These are phyloP conservation scores for Sturnus vulgaris DNA, from an alignment of 2,113 vertebrate genomes.

Conservation along the genomic window DNA sequence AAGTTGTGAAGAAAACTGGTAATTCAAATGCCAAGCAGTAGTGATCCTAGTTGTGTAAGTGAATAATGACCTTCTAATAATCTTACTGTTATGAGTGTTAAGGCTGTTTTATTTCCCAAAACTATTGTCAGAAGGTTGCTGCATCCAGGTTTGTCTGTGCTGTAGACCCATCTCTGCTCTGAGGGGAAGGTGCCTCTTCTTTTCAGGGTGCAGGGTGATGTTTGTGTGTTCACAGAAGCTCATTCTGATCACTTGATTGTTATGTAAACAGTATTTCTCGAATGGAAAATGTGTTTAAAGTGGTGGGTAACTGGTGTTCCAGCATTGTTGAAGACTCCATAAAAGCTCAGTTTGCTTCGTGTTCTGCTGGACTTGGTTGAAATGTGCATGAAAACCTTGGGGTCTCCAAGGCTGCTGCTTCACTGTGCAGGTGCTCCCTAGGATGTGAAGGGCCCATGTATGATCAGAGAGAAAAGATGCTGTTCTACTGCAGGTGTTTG, in stretches of 20 bases:
- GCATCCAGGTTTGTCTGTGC: neutral
- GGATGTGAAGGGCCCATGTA: accelerated
- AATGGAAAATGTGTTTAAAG: neutral
- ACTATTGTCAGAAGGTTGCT: neutral
- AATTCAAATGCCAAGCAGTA: neutral
- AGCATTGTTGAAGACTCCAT: neutral
- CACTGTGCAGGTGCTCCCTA: neutral
- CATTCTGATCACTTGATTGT: neutral
- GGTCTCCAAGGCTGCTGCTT: neutral
- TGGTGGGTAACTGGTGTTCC: neutral
- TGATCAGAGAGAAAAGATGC: neutral
- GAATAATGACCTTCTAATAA: neutral
- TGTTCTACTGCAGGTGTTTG: neutral
- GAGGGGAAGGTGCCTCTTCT: neutral
- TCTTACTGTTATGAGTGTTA: neutral
- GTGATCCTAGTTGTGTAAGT: neutral
- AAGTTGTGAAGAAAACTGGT: neutral
- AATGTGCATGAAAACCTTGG: neutral
- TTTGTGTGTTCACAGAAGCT: neutral
- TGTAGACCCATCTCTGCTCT: neutral
- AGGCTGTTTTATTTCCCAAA: neutral
- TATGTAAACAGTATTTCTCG: neutral
- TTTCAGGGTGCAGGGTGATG: neutral
- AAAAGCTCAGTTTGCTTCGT: neutral
- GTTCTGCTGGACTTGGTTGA: neutral